A percentile compares a stretch with the other conserved stretches of the same genome.
Evolutionary conservation across 2,113 vertebrate genomes (phyloP).

Genomic region (Aix galericulata): DNA sequence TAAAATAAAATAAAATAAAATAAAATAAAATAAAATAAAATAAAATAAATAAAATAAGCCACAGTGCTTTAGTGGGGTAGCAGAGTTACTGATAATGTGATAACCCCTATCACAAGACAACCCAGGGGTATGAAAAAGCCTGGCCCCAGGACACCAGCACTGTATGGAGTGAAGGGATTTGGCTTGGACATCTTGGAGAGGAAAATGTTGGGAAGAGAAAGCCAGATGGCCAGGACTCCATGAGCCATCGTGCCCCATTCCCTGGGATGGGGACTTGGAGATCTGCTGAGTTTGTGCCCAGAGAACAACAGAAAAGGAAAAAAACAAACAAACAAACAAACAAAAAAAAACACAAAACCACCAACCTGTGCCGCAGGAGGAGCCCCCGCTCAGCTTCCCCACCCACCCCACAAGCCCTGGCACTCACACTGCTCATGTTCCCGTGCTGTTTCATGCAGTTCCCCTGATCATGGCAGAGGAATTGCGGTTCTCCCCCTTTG

Average conservation of each 20-base stretch:
- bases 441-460: rapidly evolving
- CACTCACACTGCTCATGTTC: rapidly evolving
- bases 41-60: too few species aligned
- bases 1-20: too few species aligned
- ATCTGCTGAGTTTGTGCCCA: neutral
- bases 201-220: neutral
- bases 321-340: neutral
- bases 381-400: neutral
- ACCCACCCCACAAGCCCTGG: too few species aligned
- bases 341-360: neutral
- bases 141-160: too few species aligned
- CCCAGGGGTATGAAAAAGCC: neutral
- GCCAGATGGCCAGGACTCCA: rapidly evolving
- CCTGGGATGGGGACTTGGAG: rapidly evolving
- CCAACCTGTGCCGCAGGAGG: neutral
- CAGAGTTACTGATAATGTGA: neutral
- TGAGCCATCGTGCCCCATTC: rapidly evolving
- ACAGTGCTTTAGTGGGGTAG: neutral
- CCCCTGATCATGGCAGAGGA: neutral
- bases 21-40: neutral
- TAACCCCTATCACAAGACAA: neutral
- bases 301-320: neutral
- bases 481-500: neutral
- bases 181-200: neutral
- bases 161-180: neutral